Evolutionary conservation across 92 coral and sea anemone genomes (phyloP).

Genomic region (Zoanthus sansibaricus): DNA sequence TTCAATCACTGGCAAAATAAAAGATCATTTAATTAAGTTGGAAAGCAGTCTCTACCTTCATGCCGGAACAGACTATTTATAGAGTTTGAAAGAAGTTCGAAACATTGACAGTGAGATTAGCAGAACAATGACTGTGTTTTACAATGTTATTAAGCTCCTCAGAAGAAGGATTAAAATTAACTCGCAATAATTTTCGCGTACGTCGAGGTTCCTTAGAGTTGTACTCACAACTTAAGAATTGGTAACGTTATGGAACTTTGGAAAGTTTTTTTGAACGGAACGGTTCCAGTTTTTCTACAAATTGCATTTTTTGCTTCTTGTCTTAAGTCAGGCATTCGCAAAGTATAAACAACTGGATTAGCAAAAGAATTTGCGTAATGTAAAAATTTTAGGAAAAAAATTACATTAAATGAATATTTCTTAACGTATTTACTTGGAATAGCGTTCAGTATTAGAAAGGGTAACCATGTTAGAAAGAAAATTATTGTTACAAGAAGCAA

Average conservation of each 20-base stretch:
- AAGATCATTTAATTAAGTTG: too few species aligned
- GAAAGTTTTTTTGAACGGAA: neutral
- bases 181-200: neutral
- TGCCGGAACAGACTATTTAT: neutral
- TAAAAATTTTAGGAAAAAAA: constrained; percentile 62
- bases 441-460: constrained; percentile 75
- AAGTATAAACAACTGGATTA: constrained; percentile 82
- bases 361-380: constrained; percentile 80
- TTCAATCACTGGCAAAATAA: too few species aligned
- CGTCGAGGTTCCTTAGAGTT: neutral
- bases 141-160: neutral
- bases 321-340: constrained; percentile 80
- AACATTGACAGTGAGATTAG: neutral
- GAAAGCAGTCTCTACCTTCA: too few species aligned
- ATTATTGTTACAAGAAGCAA: constrained; percentile 69
- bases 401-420: constrained; percentile 8
- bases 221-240: neutral
- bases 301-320: constrained; percentile 1
- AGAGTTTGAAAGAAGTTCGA: neutral
- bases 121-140: neutral
- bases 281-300: neutral
- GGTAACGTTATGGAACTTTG: neutral
- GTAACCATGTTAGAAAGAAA: constrained; percentile 79
- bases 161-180: neutral
- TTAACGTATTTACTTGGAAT: constrained; percentile 13